A percentile compares a stretch with the other conserved stretches of the same genome.
phyloP scores from a whole-genome alignment of 2,797 vertebrate species.

The Varecia variegata region DNA sequence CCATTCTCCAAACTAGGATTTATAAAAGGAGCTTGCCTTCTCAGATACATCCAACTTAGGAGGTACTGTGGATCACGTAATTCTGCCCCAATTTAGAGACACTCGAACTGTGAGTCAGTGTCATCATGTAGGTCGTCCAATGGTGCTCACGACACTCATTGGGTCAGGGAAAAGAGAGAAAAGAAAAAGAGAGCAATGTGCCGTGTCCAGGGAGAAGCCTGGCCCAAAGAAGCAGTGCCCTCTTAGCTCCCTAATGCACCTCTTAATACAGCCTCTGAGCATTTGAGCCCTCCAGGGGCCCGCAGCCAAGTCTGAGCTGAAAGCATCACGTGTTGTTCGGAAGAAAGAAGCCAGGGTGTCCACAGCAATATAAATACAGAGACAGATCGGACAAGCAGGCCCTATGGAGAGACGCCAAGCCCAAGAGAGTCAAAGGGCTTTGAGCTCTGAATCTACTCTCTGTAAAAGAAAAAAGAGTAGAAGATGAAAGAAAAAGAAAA shows the following conservation, averaged over 20 bases:
- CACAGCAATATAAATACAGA: conserved; percentile 40
- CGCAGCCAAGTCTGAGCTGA: conserved; percentile 5
- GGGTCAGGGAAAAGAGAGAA: background rate
- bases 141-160: background rate
- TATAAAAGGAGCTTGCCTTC: background rate
- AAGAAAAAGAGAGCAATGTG: background rate
- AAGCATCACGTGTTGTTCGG: conserved; percentile 46
- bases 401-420: conserved; percentile 21
- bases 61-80: background rate
- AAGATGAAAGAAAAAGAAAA: background rate
- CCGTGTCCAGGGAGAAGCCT: background rate
- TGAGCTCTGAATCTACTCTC: conserved; percentile 28
- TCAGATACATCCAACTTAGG: background rate
- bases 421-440: conserved; percentile 35
- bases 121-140: background rate
- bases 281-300: background rate
- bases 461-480: background rate
- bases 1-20: background rate
- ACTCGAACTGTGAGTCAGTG: background rate
- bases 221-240: background rate
- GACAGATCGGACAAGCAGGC: conserved; percentile 17
- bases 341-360: conserved; percentile 34
- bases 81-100: background rate
- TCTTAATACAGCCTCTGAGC: background rate
- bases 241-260: background rate